Conservation (phyloP, 53 echinoderm and acorn worm species). For the Echinarachnius parma region DNA sequence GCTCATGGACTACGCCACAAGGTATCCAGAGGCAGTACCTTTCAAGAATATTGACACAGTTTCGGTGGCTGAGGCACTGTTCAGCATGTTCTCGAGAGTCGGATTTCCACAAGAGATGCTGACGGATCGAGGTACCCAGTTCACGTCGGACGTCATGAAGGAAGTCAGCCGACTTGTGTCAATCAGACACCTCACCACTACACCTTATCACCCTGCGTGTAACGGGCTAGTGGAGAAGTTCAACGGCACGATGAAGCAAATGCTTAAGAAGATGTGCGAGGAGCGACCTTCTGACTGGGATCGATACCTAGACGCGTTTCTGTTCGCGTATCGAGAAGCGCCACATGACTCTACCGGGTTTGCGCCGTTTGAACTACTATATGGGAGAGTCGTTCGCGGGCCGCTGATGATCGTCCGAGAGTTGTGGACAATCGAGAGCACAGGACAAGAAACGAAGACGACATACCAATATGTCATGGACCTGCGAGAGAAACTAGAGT, state of each 20-base stretch:
- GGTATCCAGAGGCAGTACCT: conserved; percentile 3
- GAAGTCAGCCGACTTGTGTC: conserved; percentile 51
- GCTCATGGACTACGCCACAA: conserved; percentile 13
- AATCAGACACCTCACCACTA: conserved; percentile 41
- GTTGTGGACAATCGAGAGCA: conserved; percentile 44
- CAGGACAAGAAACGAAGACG: conserved; percentile 32
- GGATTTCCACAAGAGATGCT: conserved; percentile 53
- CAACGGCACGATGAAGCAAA: conserved; percentile 44
- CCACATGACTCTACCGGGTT: conserved; percentile 50
- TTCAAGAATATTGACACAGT: not conserved
- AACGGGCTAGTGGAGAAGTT: conserved; percentile 57
- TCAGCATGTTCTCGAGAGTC: conserved; percentile 11
- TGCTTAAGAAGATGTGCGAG: conserved; percentile 56
- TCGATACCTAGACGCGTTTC: conserved; percentile 37
- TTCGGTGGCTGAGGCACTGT: conserved; percentile 12
- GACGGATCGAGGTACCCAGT: conserved; percentile 51
- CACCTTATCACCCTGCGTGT: conserved; percentile 35
- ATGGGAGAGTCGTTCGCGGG: conserved; percentile 42
- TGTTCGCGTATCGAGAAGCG: conserved; percentile 43
- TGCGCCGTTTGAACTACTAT: conserved; percentile 53
- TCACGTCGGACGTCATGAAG: conserved; percentile 51
- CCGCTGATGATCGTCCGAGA: conserved; percentile 51
- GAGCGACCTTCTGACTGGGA: conserved; percentile 56
- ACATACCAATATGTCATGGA: conserved; percentile 48
- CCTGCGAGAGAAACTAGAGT: conserved; percentile 26